Evolutionary conservation across 2,797 vertebrate species (phyloP).

Genomic region (Pangasius djambal): DNA sequence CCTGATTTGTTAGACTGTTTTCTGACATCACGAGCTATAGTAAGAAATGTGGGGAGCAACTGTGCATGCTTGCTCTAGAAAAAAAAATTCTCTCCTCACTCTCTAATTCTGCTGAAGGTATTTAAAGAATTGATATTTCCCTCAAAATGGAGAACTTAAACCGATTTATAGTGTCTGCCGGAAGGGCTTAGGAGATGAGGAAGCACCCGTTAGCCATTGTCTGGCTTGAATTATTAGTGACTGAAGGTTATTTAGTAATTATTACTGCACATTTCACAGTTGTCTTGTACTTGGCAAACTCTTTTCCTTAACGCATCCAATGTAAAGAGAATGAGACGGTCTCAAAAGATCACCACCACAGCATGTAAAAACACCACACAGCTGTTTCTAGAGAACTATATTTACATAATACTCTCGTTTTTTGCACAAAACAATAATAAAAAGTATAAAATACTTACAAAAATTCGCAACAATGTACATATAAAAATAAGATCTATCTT

Average conservation of each 20-base stretch:
- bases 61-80: background rate
- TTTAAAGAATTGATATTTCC: background rate
- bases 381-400: slow-evolving; percentile 81
- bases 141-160: background rate
- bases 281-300: background rate
- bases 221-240: background rate
- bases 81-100: background rate
- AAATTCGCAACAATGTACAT: slow-evolving; percentile 76
- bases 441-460: slow-evolving; percentile 86
- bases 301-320: no score
- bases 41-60: background rate
- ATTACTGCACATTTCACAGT: background rate
- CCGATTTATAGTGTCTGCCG: background rate
- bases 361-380: slow-evolving; percentile 8
- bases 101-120: background rate
- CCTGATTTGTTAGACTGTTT: background rate
- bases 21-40: background rate
- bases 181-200: background rate
- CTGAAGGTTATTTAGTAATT: background rate
- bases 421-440: slow-evolving; percentile 81
- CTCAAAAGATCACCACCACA: background rate
- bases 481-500: slow-evolving; percentile 86
- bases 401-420: slow-evolving; percentile 84
- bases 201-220: background rate
- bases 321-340: background rate